Evolutionary conservation across 2,888 invertebrate genomes (phyloP), one percentile per base, ranked within the genome.

Genomic region (Ochropleura plecta): DNA sequence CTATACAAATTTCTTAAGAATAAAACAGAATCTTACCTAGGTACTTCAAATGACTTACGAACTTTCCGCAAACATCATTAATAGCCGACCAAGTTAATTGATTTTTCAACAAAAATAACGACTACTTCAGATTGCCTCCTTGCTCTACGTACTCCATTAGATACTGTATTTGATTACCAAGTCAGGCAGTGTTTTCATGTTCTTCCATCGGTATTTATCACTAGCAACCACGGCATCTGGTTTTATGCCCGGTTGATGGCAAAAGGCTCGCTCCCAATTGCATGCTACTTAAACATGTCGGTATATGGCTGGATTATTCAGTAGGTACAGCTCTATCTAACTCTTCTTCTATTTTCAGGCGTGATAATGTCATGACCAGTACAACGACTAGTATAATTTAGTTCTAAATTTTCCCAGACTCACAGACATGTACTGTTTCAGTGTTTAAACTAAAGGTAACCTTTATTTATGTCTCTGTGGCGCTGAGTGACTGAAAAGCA

Each of bases 381-480:
- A 57, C 20, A 57, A 30, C 0, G 30, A 57, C 20, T 20, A n/a
- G 10, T 16, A 48, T 8, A 49, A 20, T n/a, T 55, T 16, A n/a
- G 8, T 44, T 30, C 3, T 20, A 14, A n/a, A 42, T n/a, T 77
- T 30, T 44, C 6, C 9, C 30, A 49, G 40, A 20, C 16, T n/a
- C 42, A 71, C 14, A 44, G n/a, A 18, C 46, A 57, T 14, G 42
- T 49, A 70, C 40, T 70, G 20, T 55, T 18, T 48, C 16, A 5
- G 16, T 51, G 46, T 16, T 40, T 9, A 42, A 60, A 60, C 6
- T n/a, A 40, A 51, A 69, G 60, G 70, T 63, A 70, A 12, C n/a
- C 49, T 63, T 71, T 71, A 64, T 77, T 77, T 72, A 51, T 9
- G 20, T 72, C 40, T 59, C 30, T 40, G 46, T 67, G 30, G 40